Base-by-base conservation (phyloP, 2,888 invertebrate species). In the Noctua janthe region DNA sequence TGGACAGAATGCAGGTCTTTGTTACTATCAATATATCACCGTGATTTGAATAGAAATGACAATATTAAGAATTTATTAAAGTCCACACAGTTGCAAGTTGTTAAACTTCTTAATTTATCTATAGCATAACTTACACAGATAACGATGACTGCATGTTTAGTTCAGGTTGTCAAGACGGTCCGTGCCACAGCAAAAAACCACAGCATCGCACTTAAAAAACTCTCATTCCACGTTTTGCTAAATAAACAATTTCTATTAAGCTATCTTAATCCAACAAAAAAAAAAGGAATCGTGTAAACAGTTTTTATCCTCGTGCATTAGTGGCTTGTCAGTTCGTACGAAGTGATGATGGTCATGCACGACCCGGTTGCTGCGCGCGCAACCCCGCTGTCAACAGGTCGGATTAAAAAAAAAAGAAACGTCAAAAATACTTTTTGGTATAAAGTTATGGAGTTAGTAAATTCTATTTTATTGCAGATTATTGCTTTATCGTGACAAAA, bases 281-380 rank as follows among this genome's bases (percentile, higher is more conserved):
- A 85, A 81, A 79, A 80, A 75, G 35, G 80, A 82, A 81, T 84
- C 80, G 76, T 89, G 80, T 89, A 86, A 88, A 87, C 67, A 88
- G 80, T 88, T 89, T 88, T 89, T 88, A 88, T 82, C 71, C 67
- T 91, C 91, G 84, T 95, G 94, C 95, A 96, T 96, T 95, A 96
- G 93, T 87, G 88, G 91, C 90, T 92, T 94, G 95, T 95, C 94
- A 94, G 93, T 87, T 87, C 77, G 75, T 88, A 83, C 85, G 74
- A 85, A 88, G 91, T 92, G 93, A 91, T 94, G 94, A 94, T 92
- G 91, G 91, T 91, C 89, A 90, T 90, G 91, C 93, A 93, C 93
- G 94, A 93, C 87, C 88, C 88, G 88, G 82, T 74, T 82, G 88
- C 87, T 89, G 91, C 89, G 91, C 91, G 90, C 91, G 90, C 84